Base-by-base conservation (phyloP, 2,888 invertebrate genomes). In the Chromoteleia sp. region DNA sequence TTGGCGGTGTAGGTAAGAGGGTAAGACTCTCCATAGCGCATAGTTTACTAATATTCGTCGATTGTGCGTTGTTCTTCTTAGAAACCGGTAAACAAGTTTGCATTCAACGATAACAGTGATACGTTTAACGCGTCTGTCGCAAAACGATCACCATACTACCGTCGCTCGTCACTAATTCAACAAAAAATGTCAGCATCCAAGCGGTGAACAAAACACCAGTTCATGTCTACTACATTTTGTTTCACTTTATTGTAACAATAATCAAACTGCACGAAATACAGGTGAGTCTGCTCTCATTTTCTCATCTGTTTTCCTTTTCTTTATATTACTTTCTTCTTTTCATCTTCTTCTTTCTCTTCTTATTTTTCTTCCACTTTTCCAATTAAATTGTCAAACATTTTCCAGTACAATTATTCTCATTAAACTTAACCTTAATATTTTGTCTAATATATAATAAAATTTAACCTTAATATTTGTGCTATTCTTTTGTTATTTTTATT, bases 111-210 rank as follows among this genome's bases (percentile, higher is more conserved):
- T 21, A 19, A 7, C 10, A 10, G 12, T 10, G 43, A 15, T 5
- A 0, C 8, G 7, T 41, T 8, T 2, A 15, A 10, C 19, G 56
- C 39, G 56, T 58, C 56, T 19, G 30, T 12, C 52, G 52, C 14
- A 7, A 12, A 12, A 30, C 52, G 30, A 52, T 12, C 50, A 21
- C 25, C 50, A n/a, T n/a, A n/a, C n/a, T n/a, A n/a, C 17, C 10
- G 21, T 7, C 10, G 21, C 48, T 48, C 7, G 21, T 17, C 39
- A 58, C 15, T 5, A 58, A 54, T 41, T 15, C 43, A 21, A n/a
- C 29, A 15, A 19, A 33, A 48, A 65, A 65, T 65, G 63, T 43
- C 63, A 50, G 63, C 50, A 65, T 50, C 36, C 39, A 50, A 36
- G 63, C 50, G 33, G 19, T 65, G 50, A 65, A 43, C 19, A 14